These are phyloP conservation scores for Parauchenoglanis punctatus DNA, from an alignment of 2,797 vertebrate species.

Conservation along the genomic window DNA sequence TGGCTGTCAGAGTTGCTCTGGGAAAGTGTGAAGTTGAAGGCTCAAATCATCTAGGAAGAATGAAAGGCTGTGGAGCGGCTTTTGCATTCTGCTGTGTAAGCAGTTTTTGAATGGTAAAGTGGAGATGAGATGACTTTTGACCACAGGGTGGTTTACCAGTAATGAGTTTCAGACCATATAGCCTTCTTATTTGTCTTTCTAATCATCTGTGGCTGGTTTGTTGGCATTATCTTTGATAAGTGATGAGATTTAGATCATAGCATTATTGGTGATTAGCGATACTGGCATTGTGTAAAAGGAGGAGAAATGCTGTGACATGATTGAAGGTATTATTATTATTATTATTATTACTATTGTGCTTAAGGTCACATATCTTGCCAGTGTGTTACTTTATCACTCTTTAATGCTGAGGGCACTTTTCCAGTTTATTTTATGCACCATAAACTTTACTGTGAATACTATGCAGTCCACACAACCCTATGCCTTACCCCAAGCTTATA, in stretches of 20 bases:
- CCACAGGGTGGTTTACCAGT: constrained; percentile 37
- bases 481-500: constrained; percentile 25
- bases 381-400: constrained; percentile 42
- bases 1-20: constrained; percentile 46
- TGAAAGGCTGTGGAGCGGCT: constrained; percentile 32
- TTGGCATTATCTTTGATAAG: constrained; percentile 30
- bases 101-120: constrained; percentile 44
- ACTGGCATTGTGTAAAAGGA: constrained; percentile 17
- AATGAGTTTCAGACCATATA: constrained; percentile 43
- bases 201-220: constrained; percentile 36
- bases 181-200: constrained; percentile 44
- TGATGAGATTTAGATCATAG: constrained; percentile 34
- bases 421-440: constrained; percentile 57
- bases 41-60: constrained; percentile 38
- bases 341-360: constrained; percentile 40
- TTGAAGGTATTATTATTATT: constrained; percentile 12
- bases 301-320: constrained; percentile 24
- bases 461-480: constrained; percentile 26
- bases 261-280: constrained; percentile 19
- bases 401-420: constrained; percentile 45
- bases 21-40: constrained; percentile 41
- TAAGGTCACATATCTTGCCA: constrained; percentile 39
- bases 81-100: constrained; percentile 45
- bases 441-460: constrained; percentile 49
- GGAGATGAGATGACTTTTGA: constrained; percentile 43